phyloP scores from a whole-genome alignment of 2,797 vertebrate genomes.

The Lithobates pipiens region DNA sequence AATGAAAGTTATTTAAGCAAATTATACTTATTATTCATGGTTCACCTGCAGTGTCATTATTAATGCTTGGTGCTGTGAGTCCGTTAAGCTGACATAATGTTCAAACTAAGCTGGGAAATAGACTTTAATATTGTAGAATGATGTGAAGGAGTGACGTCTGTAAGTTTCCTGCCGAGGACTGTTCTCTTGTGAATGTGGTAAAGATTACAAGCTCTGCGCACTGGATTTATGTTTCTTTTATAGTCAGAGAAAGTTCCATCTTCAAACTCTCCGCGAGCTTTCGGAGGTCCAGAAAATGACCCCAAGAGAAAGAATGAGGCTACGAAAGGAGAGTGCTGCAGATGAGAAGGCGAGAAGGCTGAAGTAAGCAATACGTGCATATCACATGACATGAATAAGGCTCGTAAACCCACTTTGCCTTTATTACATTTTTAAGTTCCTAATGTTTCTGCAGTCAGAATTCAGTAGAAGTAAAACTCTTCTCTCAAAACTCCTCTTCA shows the following conservation, averaged over 20 bases:
- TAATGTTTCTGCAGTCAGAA: neutral
- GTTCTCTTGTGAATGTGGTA: conserved; percentile 5
- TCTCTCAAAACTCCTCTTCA: neutral
- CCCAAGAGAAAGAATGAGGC: conserved; percentile 80
- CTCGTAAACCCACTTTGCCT: neutral
- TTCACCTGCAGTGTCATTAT: conserved; percentile 40
- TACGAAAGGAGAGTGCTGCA: conserved; percentile 80
- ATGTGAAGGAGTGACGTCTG: conserved; percentile 23
- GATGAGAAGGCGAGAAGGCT: conserved; percentile 78
- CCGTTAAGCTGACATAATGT: conserved; percentile 33
- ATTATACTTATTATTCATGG: conserved; percentile 50
- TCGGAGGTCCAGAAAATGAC: conserved; percentile 86
- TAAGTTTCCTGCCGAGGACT: neutral
- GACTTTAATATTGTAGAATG: conserved; percentile 37
- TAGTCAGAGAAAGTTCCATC: conserved; percentile 81
- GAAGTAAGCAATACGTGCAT: conserved; percentile 71
- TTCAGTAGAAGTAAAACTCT: neutral
- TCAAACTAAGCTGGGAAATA: conserved; percentile 33
- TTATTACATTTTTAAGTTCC: neutral
- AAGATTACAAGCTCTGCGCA: neutral
- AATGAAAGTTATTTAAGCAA: conserved; percentile 43
- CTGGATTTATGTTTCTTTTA: conserved; percentile 51
- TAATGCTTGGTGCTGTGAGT: conserved; percentile 6
- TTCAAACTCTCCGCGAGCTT: conserved; percentile 80
- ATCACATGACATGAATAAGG: neutral